Evolutionary conservation across 1,140 invertebrate species (phyloP), one percentile per base, ranked within the genome.

Genomic region (Bilobella aurantiaca): DNA sequence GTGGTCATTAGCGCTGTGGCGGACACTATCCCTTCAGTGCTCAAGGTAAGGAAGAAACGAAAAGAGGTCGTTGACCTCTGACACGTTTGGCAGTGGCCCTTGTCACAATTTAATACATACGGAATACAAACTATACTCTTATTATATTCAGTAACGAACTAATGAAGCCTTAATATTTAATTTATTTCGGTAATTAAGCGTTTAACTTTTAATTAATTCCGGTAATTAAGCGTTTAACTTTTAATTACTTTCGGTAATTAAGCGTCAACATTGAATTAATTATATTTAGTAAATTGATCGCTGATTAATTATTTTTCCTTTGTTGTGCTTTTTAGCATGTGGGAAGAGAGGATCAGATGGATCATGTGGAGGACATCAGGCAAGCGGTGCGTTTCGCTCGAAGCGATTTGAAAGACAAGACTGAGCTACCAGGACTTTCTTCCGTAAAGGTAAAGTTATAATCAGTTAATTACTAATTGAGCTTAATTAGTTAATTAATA

Each of bases 391-490:
- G 90, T 47, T 93, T 88, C 80, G 93, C 92, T 42, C 84, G 88
- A 2, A 88, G 88, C 47, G 93, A 97, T 76, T 80, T 93, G 31
- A 90, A 91, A 75, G 86, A 84, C 0, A 82, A 86, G 56, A 84
- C 87, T 71, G 76, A 87, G 25, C 78, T 98, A 61, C 93, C 94
- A 57, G 95, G 95, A n/a, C 95, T 98, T 75, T 96, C 92, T 77
- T 78, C 96, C 68, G 88, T 91, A 0, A 97, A 97, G 79, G 80
- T 79, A 69, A 74, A 1, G n/a, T 47, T 28, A 25, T 46, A 29
- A 1, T 28, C 23, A 2, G 37, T 1, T 56, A 27, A 56, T 27
- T 14, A 56, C 23, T 56, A 2, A 25, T 49, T n/a, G 25, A 23
- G 31, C 14, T 47, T 58, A 58, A 61, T n/a, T 61, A 32, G n/a